Evolutionary conservation across 2,888 invertebrate species (phyloP).

Genomic region (Epirrita christyi): DNA sequence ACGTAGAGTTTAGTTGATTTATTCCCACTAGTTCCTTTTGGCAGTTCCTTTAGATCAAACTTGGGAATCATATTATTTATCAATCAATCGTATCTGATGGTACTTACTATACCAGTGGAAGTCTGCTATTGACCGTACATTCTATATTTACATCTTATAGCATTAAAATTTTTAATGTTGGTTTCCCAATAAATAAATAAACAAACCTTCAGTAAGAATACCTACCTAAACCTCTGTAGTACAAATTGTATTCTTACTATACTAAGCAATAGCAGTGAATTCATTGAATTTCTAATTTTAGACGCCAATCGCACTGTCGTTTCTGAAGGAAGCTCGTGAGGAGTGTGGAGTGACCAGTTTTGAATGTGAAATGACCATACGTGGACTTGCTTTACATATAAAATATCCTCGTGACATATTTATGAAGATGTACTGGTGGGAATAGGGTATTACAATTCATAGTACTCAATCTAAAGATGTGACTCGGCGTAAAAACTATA

Average conservation of each 20-base stretch:
- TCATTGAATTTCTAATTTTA: conserved; percentile 13
- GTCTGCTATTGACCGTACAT: too few relatives aligned
- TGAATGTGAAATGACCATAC: conserved; percentile 59
- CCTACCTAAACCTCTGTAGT: not conserved
- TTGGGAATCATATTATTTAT: too few relatives aligned
- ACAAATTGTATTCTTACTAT: not conserved
- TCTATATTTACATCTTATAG: too few relatives aligned
- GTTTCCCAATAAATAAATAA: too few relatives aligned
- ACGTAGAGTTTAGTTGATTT: too few relatives aligned
- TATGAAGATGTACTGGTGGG: conserved; percentile 51
- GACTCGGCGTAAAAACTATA: too few relatives aligned
- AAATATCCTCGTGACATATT: conserved; percentile 54
- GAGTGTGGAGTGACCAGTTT: conserved; percentile 33
- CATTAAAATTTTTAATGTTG: too few relatives aligned
- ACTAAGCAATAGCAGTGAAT: not conserved
- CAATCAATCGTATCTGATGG: too few relatives aligned
- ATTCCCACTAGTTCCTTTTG: too few relatives aligned
- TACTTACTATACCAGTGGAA: too few relatives aligned
- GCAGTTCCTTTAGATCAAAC: too few relatives aligned
- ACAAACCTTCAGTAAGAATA: too few relatives aligned
- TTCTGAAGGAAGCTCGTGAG: conserved; percentile 36
- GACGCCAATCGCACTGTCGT: conserved; percentile 7
- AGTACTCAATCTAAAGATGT: not conserved
- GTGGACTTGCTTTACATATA: conserved; percentile 55
- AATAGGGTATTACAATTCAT: conserved; percentile 33